Conservation (phyloP, 2,797 vertebrate species). For the Semaprochilodus insignis region DNA sequence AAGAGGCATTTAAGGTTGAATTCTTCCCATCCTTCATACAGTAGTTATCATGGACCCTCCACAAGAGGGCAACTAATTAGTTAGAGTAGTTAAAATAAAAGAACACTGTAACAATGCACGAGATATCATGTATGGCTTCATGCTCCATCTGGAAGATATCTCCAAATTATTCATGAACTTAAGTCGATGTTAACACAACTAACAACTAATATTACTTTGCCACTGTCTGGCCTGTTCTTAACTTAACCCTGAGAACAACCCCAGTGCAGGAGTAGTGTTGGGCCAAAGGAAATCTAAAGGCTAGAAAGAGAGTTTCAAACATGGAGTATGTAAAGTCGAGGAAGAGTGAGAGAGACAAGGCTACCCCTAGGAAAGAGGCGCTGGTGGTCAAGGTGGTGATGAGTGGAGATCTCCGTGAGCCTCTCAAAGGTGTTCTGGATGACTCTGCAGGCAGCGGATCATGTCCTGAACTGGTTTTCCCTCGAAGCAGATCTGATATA, state of each 20-base stretch:
- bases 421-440: conserved; percentile 84
- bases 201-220: background rate
- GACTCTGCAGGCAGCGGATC: conserved; percentile 89
- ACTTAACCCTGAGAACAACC: conserved; percentile 47
- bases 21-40: conserved; percentile 16
- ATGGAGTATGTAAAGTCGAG: background rate
- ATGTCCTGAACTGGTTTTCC: conserved; percentile 84
- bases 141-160: conserved; percentile 8
- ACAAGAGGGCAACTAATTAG: conserved; percentile 56
- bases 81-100: conserved; percentile 20
- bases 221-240: background rate
- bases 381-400: conserved; percentile 31
- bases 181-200: background rate
- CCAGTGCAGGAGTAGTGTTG: conserved; percentile 6
- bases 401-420: background rate
- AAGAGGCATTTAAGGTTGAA: conserved; percentile 2
- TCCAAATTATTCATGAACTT: background rate
- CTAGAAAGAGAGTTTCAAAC: background rate
- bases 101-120: background rate
- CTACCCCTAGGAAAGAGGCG: conserved; percentile 18
- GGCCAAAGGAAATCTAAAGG: conserved; percentile 1
- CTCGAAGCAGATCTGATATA: conserved; percentile 91
- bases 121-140: conserved; percentile 10
- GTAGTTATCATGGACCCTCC: conserved; percentile 29
- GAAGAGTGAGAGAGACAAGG: conserved; percentile 26